Conservation (phyloP, 2,888 invertebrate species). For the Campoletis raptor region DNA sequence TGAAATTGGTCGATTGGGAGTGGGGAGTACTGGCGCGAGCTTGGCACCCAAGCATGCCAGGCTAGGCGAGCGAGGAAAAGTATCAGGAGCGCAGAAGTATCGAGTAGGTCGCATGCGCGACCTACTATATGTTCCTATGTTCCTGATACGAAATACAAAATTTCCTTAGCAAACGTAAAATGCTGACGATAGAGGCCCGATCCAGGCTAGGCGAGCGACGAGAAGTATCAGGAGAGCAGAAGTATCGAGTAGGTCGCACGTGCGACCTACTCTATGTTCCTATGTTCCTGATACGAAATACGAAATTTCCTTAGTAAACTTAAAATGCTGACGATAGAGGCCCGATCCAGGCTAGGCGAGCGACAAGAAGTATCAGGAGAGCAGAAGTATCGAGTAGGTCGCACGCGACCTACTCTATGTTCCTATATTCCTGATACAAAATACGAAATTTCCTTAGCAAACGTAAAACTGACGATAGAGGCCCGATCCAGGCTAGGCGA, state of each 20-base stretch:
- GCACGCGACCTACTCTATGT: not conserved
- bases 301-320: constrained; percentile 6
- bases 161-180: not conserved
- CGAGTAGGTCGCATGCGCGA: not conserved
- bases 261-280: not conserved
- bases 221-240: not conserved
- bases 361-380: not conserved
- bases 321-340: not conserved
- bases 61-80: not conserved
- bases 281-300: not conserved
- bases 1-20: not conserved
- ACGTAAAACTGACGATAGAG: not conserved
- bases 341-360: constrained; percentile 1
- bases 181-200: not conserved
- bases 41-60: not conserved
- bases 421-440: not conserved
- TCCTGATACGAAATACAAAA: not conserved
- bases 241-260: not conserved
- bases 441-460: constrained; percentile 8
- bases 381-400: not conserved
- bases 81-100: not conserved
- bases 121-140: not conserved
- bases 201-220: not conserved
- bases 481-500: not conserved
- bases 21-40: not conserved